Evolutionary conservation across 2,797 vertebrate genomes (phyloP).

Genomic region (Erithacus rubecula): DNA sequence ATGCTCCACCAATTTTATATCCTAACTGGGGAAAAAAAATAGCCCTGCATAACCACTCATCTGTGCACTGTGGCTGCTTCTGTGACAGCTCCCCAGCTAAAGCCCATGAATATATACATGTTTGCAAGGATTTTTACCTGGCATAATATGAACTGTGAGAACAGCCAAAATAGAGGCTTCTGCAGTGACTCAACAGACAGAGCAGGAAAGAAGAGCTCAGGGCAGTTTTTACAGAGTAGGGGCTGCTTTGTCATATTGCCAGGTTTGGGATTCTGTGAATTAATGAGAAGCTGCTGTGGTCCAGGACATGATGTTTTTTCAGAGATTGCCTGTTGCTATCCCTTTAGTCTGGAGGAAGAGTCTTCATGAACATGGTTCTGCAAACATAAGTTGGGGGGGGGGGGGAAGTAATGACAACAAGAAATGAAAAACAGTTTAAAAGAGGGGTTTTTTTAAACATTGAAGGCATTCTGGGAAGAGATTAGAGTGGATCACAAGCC

Average conservation of each 20-base stretch:
- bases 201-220: neutral
- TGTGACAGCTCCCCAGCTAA: neutral
- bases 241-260: neutral
- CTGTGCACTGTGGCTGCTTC: neutral
- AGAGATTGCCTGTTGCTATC: neutral
- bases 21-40: neutral
- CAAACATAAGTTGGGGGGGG: neutral
- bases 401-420: neutral
- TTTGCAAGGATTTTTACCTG: neutral
- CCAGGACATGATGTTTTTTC: neutral
- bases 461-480: neutral
- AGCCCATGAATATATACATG: neutral
- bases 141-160: neutral
- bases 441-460: fast-evolving
- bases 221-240: neutral
- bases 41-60: neutral
- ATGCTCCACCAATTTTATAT: neutral
- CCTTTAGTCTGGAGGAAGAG: neutral
- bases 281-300: neutral
- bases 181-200: neutral
- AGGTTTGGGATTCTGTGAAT: neutral
- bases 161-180: neutral
- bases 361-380: neutral
- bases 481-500: neutral
- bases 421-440: neutral